These are phyloP conservation scores for Trochalopteron elliotii DNA, from an alignment of 2,113 vertebrate species.

Conservation along the genomic window DNA sequence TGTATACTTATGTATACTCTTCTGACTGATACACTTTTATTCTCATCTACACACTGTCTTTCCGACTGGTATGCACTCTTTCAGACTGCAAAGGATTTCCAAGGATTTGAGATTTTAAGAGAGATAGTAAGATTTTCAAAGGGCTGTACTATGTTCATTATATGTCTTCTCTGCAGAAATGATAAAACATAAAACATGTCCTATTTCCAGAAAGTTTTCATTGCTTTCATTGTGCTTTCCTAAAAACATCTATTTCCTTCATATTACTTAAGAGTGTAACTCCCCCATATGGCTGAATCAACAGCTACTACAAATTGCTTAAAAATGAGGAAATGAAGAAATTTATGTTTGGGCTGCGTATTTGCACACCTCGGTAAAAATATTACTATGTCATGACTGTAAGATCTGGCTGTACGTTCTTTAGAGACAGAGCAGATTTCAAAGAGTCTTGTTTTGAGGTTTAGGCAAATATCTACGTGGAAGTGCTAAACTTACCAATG, in stretches of 20 bases:
- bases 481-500: neutral
- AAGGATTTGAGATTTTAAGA: neutral
- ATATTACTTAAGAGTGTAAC: constrained; percentile 19
- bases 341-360: neutral
- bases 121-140: neutral
- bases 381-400: neutral
- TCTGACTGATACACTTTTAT: neutral
- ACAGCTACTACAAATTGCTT: constrained; percentile 9
- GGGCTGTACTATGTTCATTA: neutral
- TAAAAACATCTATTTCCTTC: constrained; percentile 34
- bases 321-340: constrained; percentile 17
- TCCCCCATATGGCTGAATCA: neutral
- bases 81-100: neutral
- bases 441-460: neutral
- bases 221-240: neutral
- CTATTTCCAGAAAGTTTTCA: neutral
- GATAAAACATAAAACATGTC: constrained; percentile 29
- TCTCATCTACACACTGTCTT: neutral
- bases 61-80: neutral
- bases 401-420: neutral
- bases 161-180: constrained; percentile 22
- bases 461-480: neutral
- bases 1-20: neutral
- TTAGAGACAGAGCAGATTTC: neutral
- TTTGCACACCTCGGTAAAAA: neutral